Base-by-base conservation (phyloP, 2,113 vertebrate genomes). In the Eolophus roseicapilla region DNA sequence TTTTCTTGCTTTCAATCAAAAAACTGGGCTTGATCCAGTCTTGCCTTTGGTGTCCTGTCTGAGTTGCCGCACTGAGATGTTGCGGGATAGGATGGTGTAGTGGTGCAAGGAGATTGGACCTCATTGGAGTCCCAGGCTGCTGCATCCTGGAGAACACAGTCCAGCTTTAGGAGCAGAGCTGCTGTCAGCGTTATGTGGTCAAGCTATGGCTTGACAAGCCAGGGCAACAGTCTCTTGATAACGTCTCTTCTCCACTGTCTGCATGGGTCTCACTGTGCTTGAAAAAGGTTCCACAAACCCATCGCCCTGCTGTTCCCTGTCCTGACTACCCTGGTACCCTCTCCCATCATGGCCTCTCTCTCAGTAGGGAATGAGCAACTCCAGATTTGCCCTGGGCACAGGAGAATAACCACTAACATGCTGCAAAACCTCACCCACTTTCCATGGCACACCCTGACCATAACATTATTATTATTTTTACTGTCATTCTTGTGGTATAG, bases 401-500 rank as follows among this genome's bases (percentile, higher is more conserved):
- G 71, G 60, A 90, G 49, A 90, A 59, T 88, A 94, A 90, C 85
- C 88, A 81, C 71, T 93, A 74, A 93, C 2, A 0, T 93, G 53
- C 92, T 94, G 31, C 37, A 74, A 94, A 96, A 94, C 95, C 86
- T 88, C 95, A 90, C 94, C 94, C 88, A 88, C 82, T 96, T 94
- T 95, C 86, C 71, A 28, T 71, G 92, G 88, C 95, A 95, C 96
- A 82, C 94, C 92, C 86, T 86, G 68, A 55, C 80, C 44, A 2
- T 71, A 88, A 84, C 24, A 25, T 93, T 95, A 77, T 81, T 92
- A 70, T 77, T 96, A 77, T 92, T 94, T 93, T 95, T 86, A 59
- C 83, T 64, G 88, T 75, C 88, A 82, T 93, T 33, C 83, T 57
- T 94, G 91, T 79, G 91, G 80, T 86, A 33, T 75, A 71, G 76